Conservation (phyloP, 2,113 vertebrate genomes). For the Oncorhynchus clarkii region DNA sequence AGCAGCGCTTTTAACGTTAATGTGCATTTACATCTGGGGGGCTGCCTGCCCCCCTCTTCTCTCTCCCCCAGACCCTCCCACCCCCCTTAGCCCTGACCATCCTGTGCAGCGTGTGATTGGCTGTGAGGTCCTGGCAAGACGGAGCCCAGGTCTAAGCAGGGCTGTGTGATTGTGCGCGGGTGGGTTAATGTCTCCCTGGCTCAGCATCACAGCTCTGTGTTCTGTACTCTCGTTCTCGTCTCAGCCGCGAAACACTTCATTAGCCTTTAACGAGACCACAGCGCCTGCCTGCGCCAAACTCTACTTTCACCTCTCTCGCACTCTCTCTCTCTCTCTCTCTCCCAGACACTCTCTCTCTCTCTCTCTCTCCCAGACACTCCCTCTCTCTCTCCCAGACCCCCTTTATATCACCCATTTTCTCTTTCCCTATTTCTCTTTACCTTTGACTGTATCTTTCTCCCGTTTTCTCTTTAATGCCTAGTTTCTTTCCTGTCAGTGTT, state of each 20-base stretch:
- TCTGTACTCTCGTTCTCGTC: slow-evolving; percentile 57
- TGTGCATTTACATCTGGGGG: slow-evolving; percentile 56
- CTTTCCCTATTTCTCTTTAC: too few species aligned
- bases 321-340: not conserved
- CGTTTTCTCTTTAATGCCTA: not conserved
- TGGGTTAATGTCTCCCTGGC: slow-evolving; percentile 64
- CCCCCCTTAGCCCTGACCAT: slow-evolving; percentile 37
- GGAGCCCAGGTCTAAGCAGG: not conserved
- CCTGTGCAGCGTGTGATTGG: slow-evolving; percentile 51
- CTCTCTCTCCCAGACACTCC: not conserved
- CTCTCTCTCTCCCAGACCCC: not conserved
- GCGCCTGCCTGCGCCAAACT: slow-evolving; percentile 6
- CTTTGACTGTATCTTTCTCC: not conserved
- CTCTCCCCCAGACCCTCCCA: not conserved
- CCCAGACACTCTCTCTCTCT: not conserved
- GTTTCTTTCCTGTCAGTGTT: not conserved
- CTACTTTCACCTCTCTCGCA: not conserved
- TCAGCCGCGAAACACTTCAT: slow-evolving; percentile 65
- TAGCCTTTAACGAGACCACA: slow-evolving; percentile 65
- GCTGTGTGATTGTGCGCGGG: slow-evolving; percentile 66
- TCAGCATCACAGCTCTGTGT: slow-evolving; percentile 59
- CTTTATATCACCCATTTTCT: not conserved
- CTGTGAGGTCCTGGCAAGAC: slow-evolving; percentile 37
- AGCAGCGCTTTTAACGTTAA: slow-evolving; percentile 36
- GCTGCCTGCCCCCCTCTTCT: slow-evolving; percentile 25